Percentiles rank a stretch among this genome's conserved stretches.
phyloP scores from a whole-genome alignment of 2,888 invertebrate species.

The Acanthococcus lagerstroemiae region DNA sequence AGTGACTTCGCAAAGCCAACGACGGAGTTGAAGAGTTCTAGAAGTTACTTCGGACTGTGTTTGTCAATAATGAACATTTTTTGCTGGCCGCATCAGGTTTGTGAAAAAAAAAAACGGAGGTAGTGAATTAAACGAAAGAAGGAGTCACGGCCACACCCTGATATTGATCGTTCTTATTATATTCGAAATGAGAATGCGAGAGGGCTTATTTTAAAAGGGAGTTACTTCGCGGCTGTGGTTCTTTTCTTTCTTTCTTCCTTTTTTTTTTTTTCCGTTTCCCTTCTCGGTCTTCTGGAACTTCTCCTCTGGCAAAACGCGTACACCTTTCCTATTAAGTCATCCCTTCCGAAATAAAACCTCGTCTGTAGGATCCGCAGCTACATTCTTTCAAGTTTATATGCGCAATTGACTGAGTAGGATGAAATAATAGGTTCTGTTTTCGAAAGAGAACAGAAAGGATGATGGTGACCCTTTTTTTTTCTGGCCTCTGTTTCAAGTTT shows the following conservation, averaged over 20 bases:
- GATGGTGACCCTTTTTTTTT: neutral
- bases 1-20: too few species aligned
- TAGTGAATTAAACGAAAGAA: neutral
- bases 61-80: too few species aligned
- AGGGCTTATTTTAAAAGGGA: slow-evolving; percentile 4
- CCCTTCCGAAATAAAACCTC: slow-evolving; percentile 20
- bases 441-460: too few species aligned
- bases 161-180: slow-evolving; percentile 21
- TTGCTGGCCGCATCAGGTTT: too few species aligned
- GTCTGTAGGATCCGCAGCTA: neutral
- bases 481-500: too few species aligned
- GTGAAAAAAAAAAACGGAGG: too few species aligned
- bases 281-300: too few species aligned
- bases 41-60: too few species aligned
- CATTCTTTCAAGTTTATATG: slow-evolving; percentile 19
- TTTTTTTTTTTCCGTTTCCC: neutral
- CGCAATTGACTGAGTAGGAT: slow-evolving; percentile 10
- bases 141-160: slow-evolving; percentile 19
- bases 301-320: slow-evolving; percentile 8
- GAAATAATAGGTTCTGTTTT: slow-evolving; percentile 11
- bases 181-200: slow-evolving; percentile 7
- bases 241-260: neutral
- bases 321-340: slow-evolving; percentile 22
- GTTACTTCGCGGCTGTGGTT: neutral
- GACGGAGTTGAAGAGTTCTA: too few species aligned